Conservation (phyloP, 1,140 invertebrate genomes). For the Oppia nitens region DNA sequence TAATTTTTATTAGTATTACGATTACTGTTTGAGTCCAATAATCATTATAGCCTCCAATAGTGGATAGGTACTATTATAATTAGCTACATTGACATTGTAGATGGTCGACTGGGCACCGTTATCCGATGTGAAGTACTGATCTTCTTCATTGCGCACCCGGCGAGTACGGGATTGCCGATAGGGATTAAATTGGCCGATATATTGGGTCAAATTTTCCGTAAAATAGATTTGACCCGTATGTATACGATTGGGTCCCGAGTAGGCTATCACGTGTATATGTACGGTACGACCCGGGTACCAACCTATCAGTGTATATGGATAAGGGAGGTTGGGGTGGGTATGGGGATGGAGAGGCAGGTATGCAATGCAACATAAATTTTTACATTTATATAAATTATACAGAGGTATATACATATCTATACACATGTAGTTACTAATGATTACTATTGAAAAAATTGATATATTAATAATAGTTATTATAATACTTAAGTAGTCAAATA, state of each 20-base stretch:
- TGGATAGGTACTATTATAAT: neutral
- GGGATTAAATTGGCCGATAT: neutral
- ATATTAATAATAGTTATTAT: neutral
- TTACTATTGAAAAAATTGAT: too few relatives aligned
- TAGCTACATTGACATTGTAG: neutral
- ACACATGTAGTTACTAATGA: too few relatives aligned
- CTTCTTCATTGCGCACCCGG: neutral
- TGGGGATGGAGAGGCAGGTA: neutral
- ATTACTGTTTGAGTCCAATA: too few relatives aligned
- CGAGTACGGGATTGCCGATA: neutral
- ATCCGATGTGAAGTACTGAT: conserved; percentile 3
- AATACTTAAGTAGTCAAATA: neutral
- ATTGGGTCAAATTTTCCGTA: neutral
- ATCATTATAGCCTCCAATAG: neutral
- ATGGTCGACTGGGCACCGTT: neutral
- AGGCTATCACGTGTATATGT: conserved; percentile 7
- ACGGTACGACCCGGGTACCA: conserved; percentile 4
- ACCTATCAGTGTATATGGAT: neutral
- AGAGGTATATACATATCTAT: too few relatives aligned
- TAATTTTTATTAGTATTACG: too few relatives aligned
- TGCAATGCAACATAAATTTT: too few relatives aligned
- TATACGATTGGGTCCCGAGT: neutral
- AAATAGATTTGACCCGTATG: conserved; percentile 9
- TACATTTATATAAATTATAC: too few relatives aligned
- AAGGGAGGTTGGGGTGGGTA: neutral